Base-by-base conservation (phyloP, 2,797 vertebrate species). In the Helostoma temminkii region DNA sequence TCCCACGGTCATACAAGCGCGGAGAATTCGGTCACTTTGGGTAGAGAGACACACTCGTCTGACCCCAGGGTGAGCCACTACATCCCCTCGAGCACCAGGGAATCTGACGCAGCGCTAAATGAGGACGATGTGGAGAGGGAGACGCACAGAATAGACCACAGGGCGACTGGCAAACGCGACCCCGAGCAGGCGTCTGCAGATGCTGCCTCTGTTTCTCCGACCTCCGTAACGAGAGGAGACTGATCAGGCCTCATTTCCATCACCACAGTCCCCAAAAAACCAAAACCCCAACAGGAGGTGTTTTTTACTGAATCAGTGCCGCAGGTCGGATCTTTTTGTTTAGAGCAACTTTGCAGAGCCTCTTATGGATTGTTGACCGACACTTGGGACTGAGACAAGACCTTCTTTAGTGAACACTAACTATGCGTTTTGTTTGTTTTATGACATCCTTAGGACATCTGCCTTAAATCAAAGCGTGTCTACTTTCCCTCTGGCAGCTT, bases 401-500 rank as follows among this genome's bases (percentile, higher is more conserved):
- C 32, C 78, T 67, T 87, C 82, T 82, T 77, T 71, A 62, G 36
- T 56, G 39, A 85, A 81, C 80, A 71, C 57, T 65, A 80, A 87
- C 89, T 83, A 75, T 87, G 69, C 80, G 64, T 85, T 87, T 68
- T 76, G 25, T 64, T 43, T 58, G 5, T 84, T 78, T 82, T 65
- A 82, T 80, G 80, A 80, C 89, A 88, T 91, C 56, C 88, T 79
- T 89, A 88, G n/a, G n/a, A n/a, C n/a, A n/a, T n/a, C n/a, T 91
- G 93, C 90, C 93, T 93, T 94, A 94, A 91, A 88, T 79, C 80
- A 65, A 70, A 52, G 71, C 86, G 81, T 83, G 82, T 87, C 79
- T 82, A 76, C 74, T 84, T 82, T 75, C 83, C 85, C 83, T 84
- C 76, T 61, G 86, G 85, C 71, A 76, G 65, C 56, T 78, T 72